Evolutionary conservation across 2,113 vertebrate genomes (phyloP).

Genomic region (Pelecanoides urinatrix): DNA sequence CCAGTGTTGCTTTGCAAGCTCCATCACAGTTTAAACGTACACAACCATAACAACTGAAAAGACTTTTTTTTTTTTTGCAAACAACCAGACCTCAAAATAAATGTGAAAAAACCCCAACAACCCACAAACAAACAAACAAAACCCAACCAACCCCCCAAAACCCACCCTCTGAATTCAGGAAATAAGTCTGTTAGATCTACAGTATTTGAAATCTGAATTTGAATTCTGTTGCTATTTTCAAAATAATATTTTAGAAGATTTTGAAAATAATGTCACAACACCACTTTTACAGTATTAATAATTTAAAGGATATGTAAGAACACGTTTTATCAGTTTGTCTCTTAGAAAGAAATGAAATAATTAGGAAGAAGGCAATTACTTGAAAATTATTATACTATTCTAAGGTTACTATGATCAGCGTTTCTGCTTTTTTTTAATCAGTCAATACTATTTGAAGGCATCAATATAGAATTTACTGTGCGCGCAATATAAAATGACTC

Average conservation of each 20-base stretch:
- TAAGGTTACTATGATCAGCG: slow-evolving; percentile 29
- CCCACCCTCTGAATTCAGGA: neutral
- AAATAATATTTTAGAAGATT: neutral
- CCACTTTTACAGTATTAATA: neutral
- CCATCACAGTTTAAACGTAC: neutral
- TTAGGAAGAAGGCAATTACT: slow-evolving; percentile 33
- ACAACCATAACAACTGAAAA: neutral
- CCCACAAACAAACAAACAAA: neutral
- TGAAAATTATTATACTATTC: slow-evolving; percentile 36
- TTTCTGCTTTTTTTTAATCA: slow-evolving; percentile 73
- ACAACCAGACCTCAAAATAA: neutral
- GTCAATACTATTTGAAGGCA: slow-evolving; percentile 85
- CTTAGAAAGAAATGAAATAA: slow-evolving; percentile 44
- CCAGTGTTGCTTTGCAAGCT: neutral
- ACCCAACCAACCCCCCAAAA: neutral
- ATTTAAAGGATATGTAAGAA: neutral
- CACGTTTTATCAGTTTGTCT: neutral
- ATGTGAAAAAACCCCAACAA: neutral
- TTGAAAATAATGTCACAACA: neutral
- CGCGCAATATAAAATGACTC: slow-evolving; percentile 84
- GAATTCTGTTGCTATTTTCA: neutral
- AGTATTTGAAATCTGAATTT: neutral
- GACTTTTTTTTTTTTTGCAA: neutral
- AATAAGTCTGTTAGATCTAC: neutral
- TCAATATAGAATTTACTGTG: slow-evolving; percentile 82